These are phyloP conservation scores for Ceratotherium simum DNA, from an alignment of 2,113 vertebrate genomes.

Conservation along the genomic window DNA sequence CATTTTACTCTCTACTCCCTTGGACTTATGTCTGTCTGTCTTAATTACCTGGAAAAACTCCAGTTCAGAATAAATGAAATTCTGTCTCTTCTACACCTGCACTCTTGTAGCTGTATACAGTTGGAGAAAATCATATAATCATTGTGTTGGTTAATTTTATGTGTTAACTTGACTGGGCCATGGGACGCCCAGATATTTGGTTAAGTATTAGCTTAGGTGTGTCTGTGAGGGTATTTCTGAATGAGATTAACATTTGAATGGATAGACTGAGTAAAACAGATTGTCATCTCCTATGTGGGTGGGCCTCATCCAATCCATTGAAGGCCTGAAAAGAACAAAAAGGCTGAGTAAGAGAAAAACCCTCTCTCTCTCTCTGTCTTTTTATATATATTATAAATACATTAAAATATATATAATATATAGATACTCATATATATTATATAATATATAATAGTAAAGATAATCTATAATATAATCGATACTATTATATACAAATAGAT, in stretches of 20 bases:
- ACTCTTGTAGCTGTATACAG: neutral
- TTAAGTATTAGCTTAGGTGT: neutral
- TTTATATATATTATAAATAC: too few species aligned
- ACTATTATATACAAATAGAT: neutral
- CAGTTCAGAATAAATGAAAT: neutral
- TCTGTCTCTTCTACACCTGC: neutral
- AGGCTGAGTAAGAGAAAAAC: neutral
- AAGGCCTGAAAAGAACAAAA: neutral
- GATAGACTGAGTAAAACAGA: neutral
- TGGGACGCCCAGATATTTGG: neutral
- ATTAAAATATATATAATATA: too few species aligned
- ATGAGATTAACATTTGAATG: neutral
- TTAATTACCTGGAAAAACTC: neutral
- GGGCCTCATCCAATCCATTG: neutral
- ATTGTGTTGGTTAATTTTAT: neutral
- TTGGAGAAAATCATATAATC: neutral
- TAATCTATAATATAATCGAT: neutral
- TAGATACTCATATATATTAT: too few species aligned
- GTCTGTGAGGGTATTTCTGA: neutral
- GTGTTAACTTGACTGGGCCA: neutral
- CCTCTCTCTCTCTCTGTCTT: neutral
- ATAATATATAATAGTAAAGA: neutral
- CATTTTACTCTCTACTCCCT: neutral
- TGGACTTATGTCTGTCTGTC: neutral
- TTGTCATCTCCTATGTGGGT: neutral